Base-by-base conservation (phyloP, 2,797 vertebrate genomes). In the Macropus fuliginosus region DNA sequence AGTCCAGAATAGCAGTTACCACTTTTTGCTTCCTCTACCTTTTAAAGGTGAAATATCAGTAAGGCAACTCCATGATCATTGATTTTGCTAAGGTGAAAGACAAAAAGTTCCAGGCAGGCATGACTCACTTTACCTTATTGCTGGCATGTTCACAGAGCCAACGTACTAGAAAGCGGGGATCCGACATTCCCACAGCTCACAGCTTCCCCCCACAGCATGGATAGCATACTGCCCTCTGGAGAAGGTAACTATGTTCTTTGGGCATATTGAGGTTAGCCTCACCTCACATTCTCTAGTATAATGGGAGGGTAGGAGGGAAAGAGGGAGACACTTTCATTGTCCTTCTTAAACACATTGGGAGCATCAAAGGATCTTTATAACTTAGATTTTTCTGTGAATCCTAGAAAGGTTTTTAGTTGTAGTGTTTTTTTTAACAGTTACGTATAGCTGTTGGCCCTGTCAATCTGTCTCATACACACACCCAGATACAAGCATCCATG, bases 131-230 rank as follows among this genome's bases (percentile, higher is more conserved):
- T 97, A 96, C 94, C 96, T 97, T 98, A 90, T 97, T 97, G 96
- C 95, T 97, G 97, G 97, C 93, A 97, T 98, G 91, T 98, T 98
- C 96, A 91, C 98, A 99, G 99, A 98, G 99, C 99, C 98, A 99
- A 98, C 0, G 97, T 99, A 97, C 98, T 99, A 96, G 99, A 99
- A 56, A 99, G 99, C 16, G 99, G 99, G 5, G 99, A 99, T 1
- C 92, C 98, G 11, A 98, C 98, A 96, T 99, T 99, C 97, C 99
- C 99, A 0, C 99, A 99, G 96, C 99, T 99, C 92, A 99, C 99
- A 0, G 98, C 99, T 0, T 99, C 99, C 21, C 99, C 99, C 0
- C 99, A 99, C 98, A 99, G 99, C 97, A 99, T 99, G 99, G 99
- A 99, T 98, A 99, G 99, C 0, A 98, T 99, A 96, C 99, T 99